Evolutionary conservation across 92 coral and sea anemone species (phyloP).

Genomic region (Ricordea florida): DNA sequence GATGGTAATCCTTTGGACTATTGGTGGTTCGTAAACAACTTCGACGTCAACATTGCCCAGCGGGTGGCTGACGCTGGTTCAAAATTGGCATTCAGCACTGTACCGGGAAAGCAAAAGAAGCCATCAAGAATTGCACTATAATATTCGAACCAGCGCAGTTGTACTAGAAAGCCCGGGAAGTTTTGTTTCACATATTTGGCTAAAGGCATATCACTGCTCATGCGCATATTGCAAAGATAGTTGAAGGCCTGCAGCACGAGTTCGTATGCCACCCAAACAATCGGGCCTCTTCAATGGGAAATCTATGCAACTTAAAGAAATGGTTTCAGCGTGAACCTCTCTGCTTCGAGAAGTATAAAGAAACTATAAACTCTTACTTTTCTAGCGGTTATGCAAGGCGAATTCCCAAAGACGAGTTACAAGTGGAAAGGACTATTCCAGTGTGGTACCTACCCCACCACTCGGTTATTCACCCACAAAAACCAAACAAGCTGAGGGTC

Average conservation of each 20-base stretch:
- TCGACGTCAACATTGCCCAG: conserved; percentile 31
- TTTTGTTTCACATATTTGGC: conserved; percentile 22
- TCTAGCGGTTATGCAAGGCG: no score
- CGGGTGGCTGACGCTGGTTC: conserved; percentile 9
- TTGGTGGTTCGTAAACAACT: conserved; percentile 31
- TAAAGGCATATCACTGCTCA: conserved; percentile 19
- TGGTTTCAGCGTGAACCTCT: no score
- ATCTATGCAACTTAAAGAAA: no score
- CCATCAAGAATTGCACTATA: conserved; percentile 32
- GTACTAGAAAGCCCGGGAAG: conserved; percentile 27
- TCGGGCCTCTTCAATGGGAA: no score
- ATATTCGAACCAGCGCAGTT: conserved; percentile 14
- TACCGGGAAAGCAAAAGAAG: conserved; percentile 14
- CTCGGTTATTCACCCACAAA: neutral
- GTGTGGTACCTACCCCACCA: neutral
- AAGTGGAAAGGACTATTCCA: no score
- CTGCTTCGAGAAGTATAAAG: no score
- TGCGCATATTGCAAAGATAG: conserved; percentile 5
- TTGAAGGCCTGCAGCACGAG: conserved; percentile 8
- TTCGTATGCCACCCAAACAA: no score
- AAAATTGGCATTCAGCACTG: conserved; percentile 36
- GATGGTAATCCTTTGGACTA: conserved; percentile 30
- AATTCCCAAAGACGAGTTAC: no score
- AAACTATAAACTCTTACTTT: no score
- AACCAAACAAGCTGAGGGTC: neutral